Percentiles rank a stretch among this genome's conserved stretches.
Evolutionary conservation across 2,797 vertebrate genomes (phyloP).

Genomic region (Miichthys miiuy): DNA sequence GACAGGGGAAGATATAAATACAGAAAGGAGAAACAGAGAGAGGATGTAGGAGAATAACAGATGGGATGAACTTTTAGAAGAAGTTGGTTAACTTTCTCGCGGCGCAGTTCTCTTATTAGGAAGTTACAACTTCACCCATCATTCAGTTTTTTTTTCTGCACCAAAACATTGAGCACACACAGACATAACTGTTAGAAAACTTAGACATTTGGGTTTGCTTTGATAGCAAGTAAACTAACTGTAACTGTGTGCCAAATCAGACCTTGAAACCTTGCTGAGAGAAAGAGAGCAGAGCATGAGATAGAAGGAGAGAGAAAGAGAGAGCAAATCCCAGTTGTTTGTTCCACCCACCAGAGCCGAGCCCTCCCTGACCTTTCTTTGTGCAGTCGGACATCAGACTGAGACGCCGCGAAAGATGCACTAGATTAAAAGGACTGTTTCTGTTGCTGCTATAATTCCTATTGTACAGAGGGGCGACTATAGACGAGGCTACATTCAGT

Average conservation of each 20-base stretch:
- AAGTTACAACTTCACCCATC: conserved; percentile 29
- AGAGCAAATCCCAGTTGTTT: conserved; percentile 72
- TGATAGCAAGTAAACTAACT: conserved; percentile 71
- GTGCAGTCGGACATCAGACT: conserved; percentile 73
- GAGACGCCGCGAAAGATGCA: conserved; percentile 62
- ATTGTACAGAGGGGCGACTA: conserved; percentile 61
- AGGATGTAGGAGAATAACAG: conserved; percentile 18
- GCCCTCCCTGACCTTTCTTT: conserved; percentile 76
- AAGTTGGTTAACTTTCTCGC: conserved; percentile 57
- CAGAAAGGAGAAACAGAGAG: conserved; percentile 15
- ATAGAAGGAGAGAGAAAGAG: conserved; percentile 31
- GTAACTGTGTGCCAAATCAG: conserved; percentile 66
- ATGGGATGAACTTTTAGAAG: conserved; percentile 44
- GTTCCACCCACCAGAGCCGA: conserved; percentile 74
- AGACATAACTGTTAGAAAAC: conserved; percentile 62
- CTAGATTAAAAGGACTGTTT: conserved; percentile 79
- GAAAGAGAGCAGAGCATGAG: conserved; percentile 25
- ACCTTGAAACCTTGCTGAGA: conserved; percentile 71
- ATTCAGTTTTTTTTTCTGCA: conserved; percentile 39
- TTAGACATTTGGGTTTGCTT: conserved; percentile 60
- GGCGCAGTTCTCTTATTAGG: conserved; percentile 57
- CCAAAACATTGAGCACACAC: conserved; percentile 43
- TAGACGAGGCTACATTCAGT: conserved; percentile 54
- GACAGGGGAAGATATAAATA: conserved; percentile 30
- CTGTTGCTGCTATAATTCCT: conserved; percentile 47